These are phyloP conservation scores for Chrysaora quinquecirrha DNA, from an alignment of 30 jellyfish, hydroid and myxozoan genomes.

Conservation along the genomic window DNA sequence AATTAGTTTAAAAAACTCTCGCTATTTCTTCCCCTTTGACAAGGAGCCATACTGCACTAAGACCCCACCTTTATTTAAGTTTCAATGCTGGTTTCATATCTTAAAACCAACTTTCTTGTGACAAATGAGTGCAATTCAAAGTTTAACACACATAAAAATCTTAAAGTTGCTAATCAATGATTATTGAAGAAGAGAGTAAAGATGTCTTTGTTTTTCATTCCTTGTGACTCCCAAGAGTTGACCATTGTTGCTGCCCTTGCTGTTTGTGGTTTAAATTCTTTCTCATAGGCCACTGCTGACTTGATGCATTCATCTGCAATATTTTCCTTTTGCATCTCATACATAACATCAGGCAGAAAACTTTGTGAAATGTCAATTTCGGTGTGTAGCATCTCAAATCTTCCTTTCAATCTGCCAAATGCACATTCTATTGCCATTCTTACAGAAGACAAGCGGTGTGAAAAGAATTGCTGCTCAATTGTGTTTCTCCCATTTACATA, in stretches of 20 bases:
- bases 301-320: neutral
- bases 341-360: neutral
- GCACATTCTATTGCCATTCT: slow-evolving; percentile 16
- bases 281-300: neutral
- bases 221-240: neutral
- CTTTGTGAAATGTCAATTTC: neutral
- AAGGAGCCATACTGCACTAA: neutral
- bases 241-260: neutral
- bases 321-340: slow-evolving; percentile 4
- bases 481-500: neutral
- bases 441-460: neutral
- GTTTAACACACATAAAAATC: too few relatives aligned
- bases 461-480: neutral
- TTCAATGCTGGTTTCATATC: neutral
- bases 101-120: too few relatives aligned
- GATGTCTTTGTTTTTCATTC: neutral
- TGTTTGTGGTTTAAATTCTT: neutral
- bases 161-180: neutral
- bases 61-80: neutral
- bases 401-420: neutral
- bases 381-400: neutral
- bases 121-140: neutral
- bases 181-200: neutral
- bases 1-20: neutral
- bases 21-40: neutral